Evolutionary conservation across 1,140 invertebrate genomes (phyloP), one percentile per base, ranked within the genome.

Genomic region (Rhopalosiphum padi): DNA sequence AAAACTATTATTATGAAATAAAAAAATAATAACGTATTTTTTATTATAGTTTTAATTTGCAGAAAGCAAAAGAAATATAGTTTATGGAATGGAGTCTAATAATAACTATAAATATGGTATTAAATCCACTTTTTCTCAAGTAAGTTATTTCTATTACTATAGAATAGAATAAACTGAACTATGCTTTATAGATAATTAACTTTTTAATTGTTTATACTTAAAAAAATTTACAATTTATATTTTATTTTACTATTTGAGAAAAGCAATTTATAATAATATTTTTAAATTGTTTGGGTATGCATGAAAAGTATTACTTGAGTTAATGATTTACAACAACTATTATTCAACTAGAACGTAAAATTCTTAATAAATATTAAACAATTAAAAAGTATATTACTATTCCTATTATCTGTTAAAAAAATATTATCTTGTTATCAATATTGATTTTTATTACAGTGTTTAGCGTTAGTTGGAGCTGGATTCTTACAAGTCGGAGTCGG

Each of bases 121-220:
- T 23, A 92, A 92, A 92, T 92, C 91, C 35, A 85, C 91, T 51
- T 92, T 92, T 92, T 82, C 91, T 25, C 91, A 92, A 92, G 91
- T 92, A 83, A 51, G 91, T 92, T n/a, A 37, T 18, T 91, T 91
- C 23, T 48, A 68, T 60, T 43, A 22, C 6, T 35, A 88, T 88
- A 23, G 51, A 88, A 46, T 3, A 85, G 43, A 25, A 1, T 41
- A 2, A 41, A 41, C 41, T 41, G 1, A 30, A 46, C 60, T 30
- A 68, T 11, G 11, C 3, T 68, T n/a, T n/a, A 68, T 9, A 68
- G 30, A n/a, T n/a, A n/a, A n/a, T 18, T 35, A 2, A n/a, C 11
- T 77, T 77, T 77, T 77, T 35, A 35, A 77, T 77, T 68, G 4
- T 77, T 77, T n/a, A 51, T 2, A 77, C 15, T n/a, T n/a, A 18